Evolutionary conservation across 2,888 invertebrate genomes (phyloP).

Genomic region (Junonia oenone): DNA sequence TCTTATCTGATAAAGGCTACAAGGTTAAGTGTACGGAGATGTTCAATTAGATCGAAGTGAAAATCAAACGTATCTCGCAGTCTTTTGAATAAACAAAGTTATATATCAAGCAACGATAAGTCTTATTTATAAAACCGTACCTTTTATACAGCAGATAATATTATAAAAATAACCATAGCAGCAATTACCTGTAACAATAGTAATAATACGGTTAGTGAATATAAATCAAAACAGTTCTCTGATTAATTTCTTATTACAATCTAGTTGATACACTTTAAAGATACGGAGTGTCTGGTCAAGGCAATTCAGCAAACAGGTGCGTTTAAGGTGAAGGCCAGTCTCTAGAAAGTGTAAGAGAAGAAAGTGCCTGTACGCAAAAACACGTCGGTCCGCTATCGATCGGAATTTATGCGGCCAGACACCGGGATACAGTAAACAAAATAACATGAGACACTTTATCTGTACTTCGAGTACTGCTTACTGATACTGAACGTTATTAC

Average conservation of each 20-base stretch:
- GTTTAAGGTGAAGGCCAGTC: slow-evolving; percentile 26
- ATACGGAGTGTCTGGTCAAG: not conserved
- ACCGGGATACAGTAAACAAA: slow-evolving; percentile 24
- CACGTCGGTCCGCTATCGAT: slow-evolving; percentile 41
- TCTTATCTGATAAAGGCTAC: slow-evolving; percentile 42
- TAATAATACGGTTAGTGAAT: not conserved
- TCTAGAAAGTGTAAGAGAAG: slow-evolving; percentile 67
- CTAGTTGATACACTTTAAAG: not conserved
- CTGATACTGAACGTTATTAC: not conserved
- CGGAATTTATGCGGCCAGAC: slow-evolving; percentile 45
- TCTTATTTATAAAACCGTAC: not conserved
- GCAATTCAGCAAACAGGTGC: slow-evolving; percentile 23
- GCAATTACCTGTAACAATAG: slow-evolving; percentile 10
- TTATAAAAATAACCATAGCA: not conserved
- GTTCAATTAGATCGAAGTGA: not conserved
- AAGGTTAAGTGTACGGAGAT: slow-evolving; percentile 29
- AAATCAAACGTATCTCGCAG: not conserved
- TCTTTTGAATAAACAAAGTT: not conserved
- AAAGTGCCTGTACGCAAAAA: slow-evolving; percentile 67
- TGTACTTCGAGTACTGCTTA: not conserved
- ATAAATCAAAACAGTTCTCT: not conserved
- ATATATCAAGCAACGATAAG: not conserved
- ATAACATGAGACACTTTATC: not conserved
- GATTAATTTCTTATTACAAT: not conserved
- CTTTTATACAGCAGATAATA: not conserved